Evolutionary conservation across 92 coral and sea anemone genomes (phyloP).

Genomic region (Phenganax stokvisi): DNA sequence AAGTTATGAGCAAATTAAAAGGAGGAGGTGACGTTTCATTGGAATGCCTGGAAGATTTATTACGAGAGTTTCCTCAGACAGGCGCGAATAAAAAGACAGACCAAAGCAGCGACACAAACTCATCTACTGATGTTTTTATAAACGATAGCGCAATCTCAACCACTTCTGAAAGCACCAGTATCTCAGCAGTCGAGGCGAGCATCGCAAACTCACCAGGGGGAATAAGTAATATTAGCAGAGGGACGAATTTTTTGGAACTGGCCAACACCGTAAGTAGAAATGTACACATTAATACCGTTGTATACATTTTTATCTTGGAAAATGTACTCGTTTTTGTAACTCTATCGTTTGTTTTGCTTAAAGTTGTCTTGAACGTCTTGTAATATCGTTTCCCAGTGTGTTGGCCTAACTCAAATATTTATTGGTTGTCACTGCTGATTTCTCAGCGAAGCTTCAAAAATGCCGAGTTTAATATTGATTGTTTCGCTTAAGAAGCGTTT

Average conservation of each 20-base stretch:
- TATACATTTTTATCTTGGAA: conserved; percentile 17
- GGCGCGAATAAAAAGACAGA: background rate
- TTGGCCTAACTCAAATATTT: background rate
- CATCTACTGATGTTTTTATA: conserved; percentile 22
- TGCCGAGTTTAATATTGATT: background rate
- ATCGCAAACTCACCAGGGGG: background rate
- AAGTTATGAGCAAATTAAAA: conserved; percentile 25
- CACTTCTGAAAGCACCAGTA: background rate
- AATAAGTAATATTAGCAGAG: conserved; percentile 29
- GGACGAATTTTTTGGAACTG: conserved; percentile 85
- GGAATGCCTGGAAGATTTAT: conserved; percentile 23
- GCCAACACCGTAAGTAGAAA: conserved; percentile 89
- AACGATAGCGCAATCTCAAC: background rate
- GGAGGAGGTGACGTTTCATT: conserved; percentile 29
- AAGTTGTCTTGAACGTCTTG: background rate
- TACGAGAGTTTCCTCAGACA: conserved; percentile 15
- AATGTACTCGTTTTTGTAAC: background rate
- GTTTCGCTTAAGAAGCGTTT: background rate
- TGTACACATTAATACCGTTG: conserved; percentile 19
- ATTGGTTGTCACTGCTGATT: background rate
- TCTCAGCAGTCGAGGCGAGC: background rate
- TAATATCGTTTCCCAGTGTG: background rate
- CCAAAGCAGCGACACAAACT: conserved; percentile 28
- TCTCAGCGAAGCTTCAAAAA: background rate
- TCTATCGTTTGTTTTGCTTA: background rate